These are phyloP conservation scores for Etheostoma spectabile DNA, from an alignment of 2,113 vertebrate genomes.

Conservation along the genomic window DNA sequence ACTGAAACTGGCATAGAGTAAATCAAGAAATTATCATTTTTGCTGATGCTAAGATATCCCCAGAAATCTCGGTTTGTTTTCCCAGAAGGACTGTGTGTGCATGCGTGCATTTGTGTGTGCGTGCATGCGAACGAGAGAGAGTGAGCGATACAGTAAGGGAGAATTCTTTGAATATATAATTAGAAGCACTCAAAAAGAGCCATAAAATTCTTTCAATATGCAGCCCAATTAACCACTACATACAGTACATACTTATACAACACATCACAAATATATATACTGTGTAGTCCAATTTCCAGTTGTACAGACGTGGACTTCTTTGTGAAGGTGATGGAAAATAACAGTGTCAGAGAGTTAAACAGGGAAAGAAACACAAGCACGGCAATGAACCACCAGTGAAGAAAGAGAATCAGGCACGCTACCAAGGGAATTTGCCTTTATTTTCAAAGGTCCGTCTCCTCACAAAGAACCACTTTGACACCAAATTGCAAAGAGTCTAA, in stretches of 20 bases:
- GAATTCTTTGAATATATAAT: not conserved
- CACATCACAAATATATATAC: no score
- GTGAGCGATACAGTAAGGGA: not conserved
- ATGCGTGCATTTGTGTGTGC: not conserved
- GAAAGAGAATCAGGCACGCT: not conserved
- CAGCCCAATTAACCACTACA: not conserved
- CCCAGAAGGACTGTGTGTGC: not conserved
- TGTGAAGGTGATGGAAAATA: not conserved
- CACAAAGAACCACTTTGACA: not conserved
- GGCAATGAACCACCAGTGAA: not conserved
- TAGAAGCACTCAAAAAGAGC: not conserved
- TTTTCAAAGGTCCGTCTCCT: conserved; percentile 1
- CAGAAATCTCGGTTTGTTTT: not conserved
- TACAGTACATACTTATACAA: no score
- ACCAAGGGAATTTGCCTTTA: conserved; percentile 4
- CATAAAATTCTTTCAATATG: not conserved
- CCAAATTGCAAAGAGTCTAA: conserved; percentile 4
- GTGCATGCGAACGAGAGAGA: no score
- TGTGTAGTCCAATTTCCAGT: no score
- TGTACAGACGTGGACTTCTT: no score
- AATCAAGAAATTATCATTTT: no score
- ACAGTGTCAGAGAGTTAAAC: not conserved
- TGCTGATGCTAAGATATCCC: not conserved
- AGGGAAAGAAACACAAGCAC: not conserved
- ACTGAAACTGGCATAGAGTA: not conserved